Evolutionary conservation across 2,888 invertebrate species (phyloP).

Genomic region (Scrobipalpa atriplicella): DNA sequence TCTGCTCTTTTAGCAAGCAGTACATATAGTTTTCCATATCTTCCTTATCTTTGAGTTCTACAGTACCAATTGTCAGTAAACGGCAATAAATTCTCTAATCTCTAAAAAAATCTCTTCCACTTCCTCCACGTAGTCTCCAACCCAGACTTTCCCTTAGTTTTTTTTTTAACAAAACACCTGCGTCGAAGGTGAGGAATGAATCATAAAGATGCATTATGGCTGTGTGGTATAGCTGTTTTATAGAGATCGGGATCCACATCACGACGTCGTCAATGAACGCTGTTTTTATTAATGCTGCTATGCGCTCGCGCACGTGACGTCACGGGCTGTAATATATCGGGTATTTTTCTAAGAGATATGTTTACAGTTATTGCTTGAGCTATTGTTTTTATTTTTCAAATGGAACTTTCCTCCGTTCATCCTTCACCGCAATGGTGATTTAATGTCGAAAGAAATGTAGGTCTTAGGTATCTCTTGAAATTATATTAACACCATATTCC

Average conservation of each 20-base stretch:
- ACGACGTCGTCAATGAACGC: constrained; percentile 38
- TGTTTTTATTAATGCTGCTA: constrained; percentile 36
- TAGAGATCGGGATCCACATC: constrained; percentile 35
- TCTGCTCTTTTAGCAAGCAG: no score
- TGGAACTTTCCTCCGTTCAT: no score
- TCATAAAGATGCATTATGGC: constrained; percentile 28
- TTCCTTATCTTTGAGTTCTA: neutral
- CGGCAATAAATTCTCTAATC: constrained; percentile 6
- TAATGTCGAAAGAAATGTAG: no score
- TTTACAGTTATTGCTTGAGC: no score
- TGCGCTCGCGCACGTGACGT: constrained; percentile 36
- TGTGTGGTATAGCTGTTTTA: constrained; percentile 27
- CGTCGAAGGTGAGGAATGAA: constrained; percentile 23
- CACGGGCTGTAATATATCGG: constrained; percentile 35
- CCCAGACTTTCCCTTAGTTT: constrained; percentile 9
- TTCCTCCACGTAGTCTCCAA: neutral
- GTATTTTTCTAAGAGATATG: no score
- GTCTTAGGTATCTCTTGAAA: no score
- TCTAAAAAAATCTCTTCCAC: constrained; percentile 6
- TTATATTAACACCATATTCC: no score
- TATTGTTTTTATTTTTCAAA: no score
- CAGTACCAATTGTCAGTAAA: constrained; percentile 9
- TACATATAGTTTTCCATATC: neutral
- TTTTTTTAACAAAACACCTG: constrained; percentile 26
- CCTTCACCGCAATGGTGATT: no score